phyloP scores from a whole-genome alignment of 2,888 invertebrate species.

The Xanthorhoe spadicearia region DNA sequence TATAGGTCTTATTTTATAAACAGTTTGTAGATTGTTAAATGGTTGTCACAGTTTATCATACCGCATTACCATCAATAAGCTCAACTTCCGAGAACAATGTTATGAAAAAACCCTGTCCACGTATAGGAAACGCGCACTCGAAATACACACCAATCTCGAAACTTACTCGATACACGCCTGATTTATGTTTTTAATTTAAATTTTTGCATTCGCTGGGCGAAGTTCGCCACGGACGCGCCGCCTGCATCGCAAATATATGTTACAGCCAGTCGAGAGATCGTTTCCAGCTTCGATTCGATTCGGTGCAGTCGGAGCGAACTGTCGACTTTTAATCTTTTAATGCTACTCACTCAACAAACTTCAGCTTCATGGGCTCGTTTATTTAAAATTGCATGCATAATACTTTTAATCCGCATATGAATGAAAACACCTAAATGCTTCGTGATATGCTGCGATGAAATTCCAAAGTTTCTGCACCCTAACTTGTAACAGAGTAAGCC shows the following conservation, averaged over 20 bases:
- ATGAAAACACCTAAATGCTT: conserved; percentile 22
- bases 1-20: no score
- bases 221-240: conserved; percentile 79
- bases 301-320: conserved; percentile 70
- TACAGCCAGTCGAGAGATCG: conserved; percentile 74
- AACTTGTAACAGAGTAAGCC: conserved; percentile 32
- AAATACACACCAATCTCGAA: conserved; percentile 80
- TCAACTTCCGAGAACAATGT: conserved; percentile 18
- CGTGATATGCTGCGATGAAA: conserved; percentile 3
- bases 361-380: conserved; percentile 59
- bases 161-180: conserved; percentile 83
- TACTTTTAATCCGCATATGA: conserved; percentile 18
- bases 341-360: conserved; percentile 82
- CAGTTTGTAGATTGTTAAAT: neutral
- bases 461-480: conserved; percentile 22
- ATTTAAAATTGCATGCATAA: conserved; percentile 51
- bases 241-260: conserved; percentile 83
- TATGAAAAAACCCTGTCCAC: conserved; percentile 30
- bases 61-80: neutral
- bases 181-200: conserved; percentile 86
- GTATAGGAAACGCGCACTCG: conserved; percentile 61
- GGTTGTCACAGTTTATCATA: neutral
- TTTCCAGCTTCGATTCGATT: conserved; percentile 77
- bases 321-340: conserved; percentile 84
- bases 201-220: conserved; percentile 84